Percentiles rank a stretch among this genome's conserved stretches.
Conservation (phyloP, 2,113 vertebrate genomes). For the Phalacrocorax pelagicus region DNA sequence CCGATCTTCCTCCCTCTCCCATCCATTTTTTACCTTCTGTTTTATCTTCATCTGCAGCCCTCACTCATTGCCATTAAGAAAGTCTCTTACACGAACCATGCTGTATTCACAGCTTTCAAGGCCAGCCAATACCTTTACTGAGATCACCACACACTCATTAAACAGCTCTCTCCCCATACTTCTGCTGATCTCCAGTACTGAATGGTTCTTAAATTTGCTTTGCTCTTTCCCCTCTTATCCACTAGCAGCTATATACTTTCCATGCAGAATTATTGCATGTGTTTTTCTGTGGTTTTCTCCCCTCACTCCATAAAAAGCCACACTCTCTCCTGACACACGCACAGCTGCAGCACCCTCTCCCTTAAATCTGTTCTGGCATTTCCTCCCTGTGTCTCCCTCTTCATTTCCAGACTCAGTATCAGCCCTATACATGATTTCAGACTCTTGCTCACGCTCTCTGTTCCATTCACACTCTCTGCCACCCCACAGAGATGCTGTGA, state of each 20-base stretch:
- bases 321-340: neutral
- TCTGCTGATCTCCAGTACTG: neutral
- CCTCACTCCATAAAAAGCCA: neutral
- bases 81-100: neutral
- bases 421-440: neutral
- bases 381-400: neutral
- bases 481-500: neutral
- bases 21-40: neutral
- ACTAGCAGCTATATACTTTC: neutral
- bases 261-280: neutral
- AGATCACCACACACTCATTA: neutral
- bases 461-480: neutral
- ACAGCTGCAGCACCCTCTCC: neutral
- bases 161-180: neutral
- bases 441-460: neutral
- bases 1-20: neutral
- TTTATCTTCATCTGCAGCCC: neutral
- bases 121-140: neutral
- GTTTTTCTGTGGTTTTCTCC: neutral
- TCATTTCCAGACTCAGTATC: neutral
- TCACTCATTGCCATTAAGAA: neutral
- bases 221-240: neutral
- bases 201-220: neutral
- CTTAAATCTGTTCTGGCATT: neutral
- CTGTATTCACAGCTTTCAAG: neutral